Conservation (phyloP, 2,888 invertebrate genomes). For the Crematogaster levior region DNA sequence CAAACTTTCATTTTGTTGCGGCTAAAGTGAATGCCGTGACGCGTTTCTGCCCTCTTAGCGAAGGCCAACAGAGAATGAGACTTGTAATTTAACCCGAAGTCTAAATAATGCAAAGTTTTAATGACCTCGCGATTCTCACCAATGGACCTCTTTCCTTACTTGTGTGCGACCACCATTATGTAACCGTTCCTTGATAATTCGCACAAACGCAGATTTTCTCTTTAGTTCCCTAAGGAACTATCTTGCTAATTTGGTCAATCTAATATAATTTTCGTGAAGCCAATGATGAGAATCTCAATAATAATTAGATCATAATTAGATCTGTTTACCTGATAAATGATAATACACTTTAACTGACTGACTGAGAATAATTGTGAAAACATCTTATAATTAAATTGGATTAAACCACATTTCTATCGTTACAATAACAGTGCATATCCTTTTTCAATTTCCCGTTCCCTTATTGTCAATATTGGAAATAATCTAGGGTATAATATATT, state of each 20-base stretch:
- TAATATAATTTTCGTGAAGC: conserved; percentile 29
- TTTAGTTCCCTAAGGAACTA: conserved; percentile 4
- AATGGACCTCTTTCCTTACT: conserved; percentile 56
- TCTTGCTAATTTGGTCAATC: conserved; percentile 22
- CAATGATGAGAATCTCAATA: conserved; percentile 20
- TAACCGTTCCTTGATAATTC: conserved; percentile 36
- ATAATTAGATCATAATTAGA: conserved; percentile 20
- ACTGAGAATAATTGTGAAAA: conserved; percentile 16
- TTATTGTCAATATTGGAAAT: conserved; percentile 56
- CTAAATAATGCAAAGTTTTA: conserved; percentile 75
- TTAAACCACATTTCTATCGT: not conserved
- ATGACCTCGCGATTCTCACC: conserved; percentile 66
- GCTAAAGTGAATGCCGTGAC: conserved; percentile 36
- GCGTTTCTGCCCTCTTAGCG: conserved; percentile 59
- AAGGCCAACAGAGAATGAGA: conserved; percentile 52
- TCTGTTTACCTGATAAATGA: conserved; percentile 15
- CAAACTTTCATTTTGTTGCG: conserved; percentile 50
- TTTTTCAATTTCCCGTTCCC: not conserved
- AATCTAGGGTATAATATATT: conserved; percentile 22
- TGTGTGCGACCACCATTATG: conserved; percentile 52
- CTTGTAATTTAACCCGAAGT: conserved; percentile 71
- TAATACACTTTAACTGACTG: not conserved
- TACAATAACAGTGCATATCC: not conserved
- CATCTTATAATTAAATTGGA: not conserved
- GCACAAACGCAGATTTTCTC: conserved; percentile 21